phyloP scores from a whole-genome alignment of 2,113 vertebrate genomes.

The Podocnemis expansa region DNA sequence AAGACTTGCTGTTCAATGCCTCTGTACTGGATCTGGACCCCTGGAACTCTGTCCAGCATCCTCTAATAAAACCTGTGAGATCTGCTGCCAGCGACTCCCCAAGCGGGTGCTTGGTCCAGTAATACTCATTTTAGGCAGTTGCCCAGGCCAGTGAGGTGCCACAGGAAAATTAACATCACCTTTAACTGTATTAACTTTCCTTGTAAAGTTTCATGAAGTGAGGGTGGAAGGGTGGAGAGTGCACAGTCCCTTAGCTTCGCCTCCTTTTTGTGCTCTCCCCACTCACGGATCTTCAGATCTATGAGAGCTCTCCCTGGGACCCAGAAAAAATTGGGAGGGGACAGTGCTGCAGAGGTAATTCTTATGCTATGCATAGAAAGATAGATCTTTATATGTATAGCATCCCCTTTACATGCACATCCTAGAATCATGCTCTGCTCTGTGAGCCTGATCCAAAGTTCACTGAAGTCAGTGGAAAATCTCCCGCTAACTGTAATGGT shows the following conservation, averaged over 20 bases:
- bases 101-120: too few species aligned
- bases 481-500: not conserved
- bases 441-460: not conserved
- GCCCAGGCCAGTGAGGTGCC: not conserved
- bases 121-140: too few species aligned
- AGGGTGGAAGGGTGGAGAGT: not conserved
- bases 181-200: not conserved
- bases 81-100: not conserved
- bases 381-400: not conserved
- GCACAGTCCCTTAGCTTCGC: not conserved
- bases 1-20: not conserved
- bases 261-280: not conserved
- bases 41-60: not conserved
- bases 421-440: not conserved
- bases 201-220: fast-evolving
- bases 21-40: not conserved
- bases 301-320: not conserved
- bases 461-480: not conserved
- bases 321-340: not conserved
- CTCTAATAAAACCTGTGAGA: not conserved
- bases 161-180: not conserved
- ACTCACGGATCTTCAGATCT: not conserved
- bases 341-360: not conserved
- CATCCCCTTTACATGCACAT: not conserved
- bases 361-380: not conserved